Evolutionary conservation across 2,888 invertebrate species (phyloP), one percentile per base, ranked within the genome.

Genomic region (Microctonus aethiopoides): DNA sequence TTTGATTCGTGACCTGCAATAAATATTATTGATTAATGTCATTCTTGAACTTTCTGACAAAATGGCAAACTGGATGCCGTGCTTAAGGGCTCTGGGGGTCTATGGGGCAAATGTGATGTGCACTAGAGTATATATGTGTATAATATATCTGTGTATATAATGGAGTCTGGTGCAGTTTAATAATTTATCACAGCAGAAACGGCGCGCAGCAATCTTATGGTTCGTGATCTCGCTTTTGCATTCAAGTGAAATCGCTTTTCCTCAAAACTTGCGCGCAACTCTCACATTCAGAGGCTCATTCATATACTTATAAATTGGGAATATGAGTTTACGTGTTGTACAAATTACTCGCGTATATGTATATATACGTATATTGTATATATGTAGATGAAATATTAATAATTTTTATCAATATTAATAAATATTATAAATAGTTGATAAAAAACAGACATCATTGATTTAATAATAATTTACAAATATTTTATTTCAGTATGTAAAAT

Each of bases 141-240:
- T 7, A 29, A 29, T 7, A 29, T 29, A 29, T 29, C 3, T 29
- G 7, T 29, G 7, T 29, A 29, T 67, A 46, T 46, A 67, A n/a
- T 24, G 34, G 26, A 32, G 29, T 34, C 34, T 51, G 51, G 13
- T 29, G 24, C 32, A 41, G 59, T 67, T 68, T 62, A 62, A 68
- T 68, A 68, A 68, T 68, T 68, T 68, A 68, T 22, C 26, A 52
- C 16, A 34, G 32, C 20, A n/a, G 32, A 41, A 41, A 62, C 39
- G 60, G 39, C 39, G 60, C 20, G 60, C 60, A 39, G 61, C 61
- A 68, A 68, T 68, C 68, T 68, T 61, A 62, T 54, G 54, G 68
- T 39, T 54, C 60, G 32, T 54, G n/a, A 24, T 36, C 54, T 61
- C 36, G 13, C 62, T 34, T 54, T 61, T 36, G 34, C 46, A 46